phyloP scores from a whole-genome alignment of 1,140 invertebrate genomes.

The Zaprionus kolodkinae region DNA sequence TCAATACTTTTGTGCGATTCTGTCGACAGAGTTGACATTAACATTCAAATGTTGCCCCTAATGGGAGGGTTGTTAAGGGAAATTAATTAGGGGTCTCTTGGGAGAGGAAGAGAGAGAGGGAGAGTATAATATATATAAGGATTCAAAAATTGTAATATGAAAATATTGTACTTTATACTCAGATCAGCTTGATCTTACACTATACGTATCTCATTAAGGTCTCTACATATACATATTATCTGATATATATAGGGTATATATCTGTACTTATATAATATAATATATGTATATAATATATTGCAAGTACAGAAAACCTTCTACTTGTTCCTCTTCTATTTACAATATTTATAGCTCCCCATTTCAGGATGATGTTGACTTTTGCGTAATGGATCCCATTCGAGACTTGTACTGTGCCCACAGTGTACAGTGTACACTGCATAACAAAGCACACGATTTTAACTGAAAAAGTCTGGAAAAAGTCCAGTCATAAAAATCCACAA shows the following conservation, averaged over 20 bases:
- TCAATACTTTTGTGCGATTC: constrained; percentile 14
- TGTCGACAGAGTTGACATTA: constrained; percentile 1
- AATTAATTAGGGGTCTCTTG: background rate
- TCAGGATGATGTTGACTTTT: constrained; percentile 46
- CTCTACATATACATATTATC: too few species aligned
- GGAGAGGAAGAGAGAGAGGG: background rate
- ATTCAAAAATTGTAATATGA: too few species aligned
- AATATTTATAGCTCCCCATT: background rate
- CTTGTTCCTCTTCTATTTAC: background rate
- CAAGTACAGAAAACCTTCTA: background rate
- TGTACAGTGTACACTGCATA: constrained; percentile 59
- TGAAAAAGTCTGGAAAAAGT: constrained; percentile 44
- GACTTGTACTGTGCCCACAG: constrained; percentile 14
- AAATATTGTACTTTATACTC: too few species aligned
- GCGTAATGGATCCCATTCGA: constrained; percentile 54
- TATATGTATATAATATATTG: too few species aligned
- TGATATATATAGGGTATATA: too few species aligned
- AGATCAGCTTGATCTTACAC: too few species aligned
- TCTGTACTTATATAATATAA: too few species aligned
- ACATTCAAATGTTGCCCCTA: constrained; percentile 24
- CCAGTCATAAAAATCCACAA: constrained; percentile 69
- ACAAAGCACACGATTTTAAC: constrained; percentile 49
- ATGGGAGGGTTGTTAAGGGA: constrained; percentile 7
- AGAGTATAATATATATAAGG: too few species aligned
- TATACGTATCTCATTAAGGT: too few species aligned